phyloP scores from a whole-genome alignment of 1,140 invertebrate species.

The Cydia fagiglandana region DNA sequence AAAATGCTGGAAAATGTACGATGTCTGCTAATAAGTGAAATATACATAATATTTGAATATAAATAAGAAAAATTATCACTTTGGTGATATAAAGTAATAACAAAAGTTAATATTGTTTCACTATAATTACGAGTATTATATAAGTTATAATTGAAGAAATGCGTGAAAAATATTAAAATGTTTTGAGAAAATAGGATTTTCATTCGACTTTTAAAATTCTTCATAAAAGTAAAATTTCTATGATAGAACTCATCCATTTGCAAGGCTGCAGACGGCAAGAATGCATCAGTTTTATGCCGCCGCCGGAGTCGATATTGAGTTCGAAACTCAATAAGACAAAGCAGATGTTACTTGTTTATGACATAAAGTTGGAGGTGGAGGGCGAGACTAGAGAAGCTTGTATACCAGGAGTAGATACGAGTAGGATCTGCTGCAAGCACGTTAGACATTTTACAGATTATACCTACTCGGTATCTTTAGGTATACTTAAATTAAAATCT shows the following conservation, averaged over 20 bases:
- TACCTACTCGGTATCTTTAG: no score
- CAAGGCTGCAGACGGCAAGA: constrained; percentile 14
- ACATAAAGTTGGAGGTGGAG: constrained; percentile 51
- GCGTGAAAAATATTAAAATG: no score
- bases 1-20: no score
- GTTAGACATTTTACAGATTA: neutral
- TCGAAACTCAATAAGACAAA: constrained; percentile 63
- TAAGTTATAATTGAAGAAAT: no score
- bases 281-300: constrained; percentile 25
- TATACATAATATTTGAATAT: no score
- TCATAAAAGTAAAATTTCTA: neutral
- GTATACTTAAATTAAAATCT: no score
- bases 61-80: no score
- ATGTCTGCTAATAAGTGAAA: no score
- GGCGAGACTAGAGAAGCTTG: neutral
- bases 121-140: no score
- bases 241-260: neutral
- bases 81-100: no score
- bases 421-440: neutral
- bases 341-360: constrained; percentile 62
- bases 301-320: constrained; percentile 51
- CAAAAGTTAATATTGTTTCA: no score
- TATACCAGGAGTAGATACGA: constrained; percentile 8
- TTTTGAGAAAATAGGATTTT: neutral
- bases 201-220: neutral